These are phyloP conservation scores for Spinus olivaceus DNA, from an alignment of 2,797 vertebrate species.

Conservation along the genomic window DNA sequence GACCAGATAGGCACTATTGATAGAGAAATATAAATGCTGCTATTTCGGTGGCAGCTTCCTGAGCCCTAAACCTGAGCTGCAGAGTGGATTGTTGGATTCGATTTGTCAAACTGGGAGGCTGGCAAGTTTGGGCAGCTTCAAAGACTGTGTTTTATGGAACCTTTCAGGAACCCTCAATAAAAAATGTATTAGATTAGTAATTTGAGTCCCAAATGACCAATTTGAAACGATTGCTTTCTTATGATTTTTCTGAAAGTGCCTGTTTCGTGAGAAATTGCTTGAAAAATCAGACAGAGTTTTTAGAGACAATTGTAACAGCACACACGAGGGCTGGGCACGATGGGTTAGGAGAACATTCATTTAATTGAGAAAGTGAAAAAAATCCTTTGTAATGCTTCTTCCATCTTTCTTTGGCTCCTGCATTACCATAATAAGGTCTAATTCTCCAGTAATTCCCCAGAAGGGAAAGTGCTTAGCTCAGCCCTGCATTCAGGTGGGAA, in stretches of 20 bases:
- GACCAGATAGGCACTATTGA: conserved; percentile 63
- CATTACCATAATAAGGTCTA: conserved; percentile 1
- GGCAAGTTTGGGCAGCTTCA: conserved; percentile 70
- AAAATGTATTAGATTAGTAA: conserved; percentile 77
- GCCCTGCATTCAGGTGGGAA: not conserved
- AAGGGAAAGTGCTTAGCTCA: not conserved
- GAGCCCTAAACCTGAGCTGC: conserved; percentile 65
- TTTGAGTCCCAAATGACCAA: conserved; percentile 76
- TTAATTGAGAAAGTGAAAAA: conserved; percentile 38
- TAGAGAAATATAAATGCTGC: conserved; percentile 63
- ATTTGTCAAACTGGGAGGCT: conserved; percentile 64
- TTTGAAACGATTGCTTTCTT: conserved; percentile 75
- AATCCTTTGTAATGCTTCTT: not conserved
- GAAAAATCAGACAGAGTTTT: conserved; percentile 65
- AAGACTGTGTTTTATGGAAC: conserved; percentile 72
- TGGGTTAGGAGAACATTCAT: conserved; percentile 18
- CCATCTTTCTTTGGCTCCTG: not conserved
- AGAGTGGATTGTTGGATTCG: conserved; percentile 67
- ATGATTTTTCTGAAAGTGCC: conserved; percentile 75
- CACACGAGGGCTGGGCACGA: not conserved
- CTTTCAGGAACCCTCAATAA: conserved; percentile 73
- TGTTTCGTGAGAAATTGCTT: conserved; percentile 70
- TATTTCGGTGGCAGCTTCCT: not conserved
- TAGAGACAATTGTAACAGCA: conserved; percentile 60
- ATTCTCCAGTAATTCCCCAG: not conserved